phyloP scores from a whole-genome alignment of 2,888 invertebrate genomes.

The Tachina grossa region DNA sequence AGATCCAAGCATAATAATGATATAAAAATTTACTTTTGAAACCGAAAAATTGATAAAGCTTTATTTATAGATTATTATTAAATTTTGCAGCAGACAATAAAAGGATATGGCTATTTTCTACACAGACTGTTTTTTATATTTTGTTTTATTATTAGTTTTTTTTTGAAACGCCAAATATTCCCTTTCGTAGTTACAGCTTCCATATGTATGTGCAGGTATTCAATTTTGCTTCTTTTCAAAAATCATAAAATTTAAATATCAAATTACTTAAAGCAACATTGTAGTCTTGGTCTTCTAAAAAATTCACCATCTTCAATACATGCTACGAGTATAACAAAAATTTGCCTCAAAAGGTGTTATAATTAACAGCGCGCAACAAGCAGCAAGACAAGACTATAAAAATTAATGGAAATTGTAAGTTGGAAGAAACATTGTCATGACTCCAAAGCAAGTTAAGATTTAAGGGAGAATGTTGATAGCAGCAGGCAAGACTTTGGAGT shows the following conservation, averaged over 20 bases:
- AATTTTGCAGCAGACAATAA: too few species aligned
- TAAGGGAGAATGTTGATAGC: background rate
- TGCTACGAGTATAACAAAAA: background rate
- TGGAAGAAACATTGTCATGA: background rate
- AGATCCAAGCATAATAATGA: too few species aligned
- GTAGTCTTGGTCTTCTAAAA: constrained; percentile 31
- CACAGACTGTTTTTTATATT: too few species aligned
- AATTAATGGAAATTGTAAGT: constrained; percentile 48
- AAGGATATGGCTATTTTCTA: too few species aligned
- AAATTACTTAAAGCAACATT: constrained; percentile 52
- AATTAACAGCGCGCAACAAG: constrained; percentile 29
- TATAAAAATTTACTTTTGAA: too few species aligned
- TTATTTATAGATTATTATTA: too few species aligned
- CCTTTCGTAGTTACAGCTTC: background rate
- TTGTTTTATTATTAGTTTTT: background rate
- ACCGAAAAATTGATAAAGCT: too few species aligned
- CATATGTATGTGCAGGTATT: background rate
- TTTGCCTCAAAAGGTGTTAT: constrained; percentile 38
- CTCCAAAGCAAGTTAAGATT: background rate
- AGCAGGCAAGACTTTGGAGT: background rate
- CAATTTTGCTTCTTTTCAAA: background rate
- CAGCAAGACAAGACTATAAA: constrained; percentile 31
- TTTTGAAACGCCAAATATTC: background rate
- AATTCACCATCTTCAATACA: background rate
- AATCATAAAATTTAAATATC: constrained; percentile 52